Evolutionary conservation across 2,113 vertebrate species (phyloP).

Genomic region (Rousettus leschenaultii): DNA sequence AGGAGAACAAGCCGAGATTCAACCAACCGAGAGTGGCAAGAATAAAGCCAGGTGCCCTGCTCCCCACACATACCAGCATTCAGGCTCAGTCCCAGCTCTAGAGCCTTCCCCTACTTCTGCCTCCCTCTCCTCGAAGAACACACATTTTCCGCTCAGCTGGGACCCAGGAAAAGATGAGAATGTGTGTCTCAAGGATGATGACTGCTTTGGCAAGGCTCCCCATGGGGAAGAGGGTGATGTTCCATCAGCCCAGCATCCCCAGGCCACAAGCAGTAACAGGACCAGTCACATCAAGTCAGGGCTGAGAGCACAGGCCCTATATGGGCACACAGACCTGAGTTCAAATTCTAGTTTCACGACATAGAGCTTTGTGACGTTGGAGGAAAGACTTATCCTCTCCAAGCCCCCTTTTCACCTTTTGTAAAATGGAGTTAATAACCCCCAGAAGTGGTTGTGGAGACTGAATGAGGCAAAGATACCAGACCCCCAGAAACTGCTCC

Average conservation of each 20-base stretch:
- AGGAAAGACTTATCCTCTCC: neutral
- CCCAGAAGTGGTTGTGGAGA: neutral
- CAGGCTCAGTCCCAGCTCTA: neutral
- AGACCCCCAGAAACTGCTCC: neutral
- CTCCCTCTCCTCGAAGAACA: neutral
- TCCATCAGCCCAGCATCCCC: neutral
- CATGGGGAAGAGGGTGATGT: accelerated
- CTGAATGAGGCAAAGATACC: neutral
- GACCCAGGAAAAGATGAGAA: constrained; percentile 57
- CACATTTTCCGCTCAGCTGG: constrained; percentile 59
- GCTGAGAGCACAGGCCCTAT: neutral
- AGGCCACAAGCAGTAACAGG: accelerated
- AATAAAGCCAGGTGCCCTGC: neutral
- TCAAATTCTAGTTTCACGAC: neutral
- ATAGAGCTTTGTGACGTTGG: neutral
- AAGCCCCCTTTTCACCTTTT: too few relatives aligned
- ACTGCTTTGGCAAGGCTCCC: neutral
- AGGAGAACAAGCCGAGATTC: neutral
- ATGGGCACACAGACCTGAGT: neutral
- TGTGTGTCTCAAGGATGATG: neutral
- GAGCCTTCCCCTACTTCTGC: neutral
- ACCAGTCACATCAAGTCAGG: accelerated
- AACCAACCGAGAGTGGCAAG: neutral
- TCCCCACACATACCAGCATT: neutral
- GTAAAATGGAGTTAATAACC: neutral